Conservation (phyloP, 2,888 invertebrate species). For the Tachina grossa region DNA sequence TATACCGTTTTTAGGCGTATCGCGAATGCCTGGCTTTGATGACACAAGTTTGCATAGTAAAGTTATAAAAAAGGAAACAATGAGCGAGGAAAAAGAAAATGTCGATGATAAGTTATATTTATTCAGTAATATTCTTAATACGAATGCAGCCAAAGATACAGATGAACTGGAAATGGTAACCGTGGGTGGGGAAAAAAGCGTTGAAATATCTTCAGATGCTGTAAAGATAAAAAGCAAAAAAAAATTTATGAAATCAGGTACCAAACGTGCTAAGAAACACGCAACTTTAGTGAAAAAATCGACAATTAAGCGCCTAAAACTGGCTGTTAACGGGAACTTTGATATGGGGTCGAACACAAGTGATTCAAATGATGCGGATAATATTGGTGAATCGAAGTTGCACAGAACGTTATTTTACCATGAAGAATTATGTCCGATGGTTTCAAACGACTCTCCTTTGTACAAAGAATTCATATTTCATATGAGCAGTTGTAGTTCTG, state of each 20-base stretch:
- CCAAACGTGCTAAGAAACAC: constrained; percentile 19
- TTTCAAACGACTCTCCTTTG: constrained; percentile 43
- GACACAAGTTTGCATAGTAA: neutral
- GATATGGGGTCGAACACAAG: neutral
- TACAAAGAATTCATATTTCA: constrained; percentile 74
- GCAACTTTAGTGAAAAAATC: constrained; percentile 13
- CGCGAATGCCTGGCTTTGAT: constrained; percentile 56
- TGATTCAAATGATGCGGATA: constrained; percentile 20
- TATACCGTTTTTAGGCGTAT: constrained; percentile 79
- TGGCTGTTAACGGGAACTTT: neutral
- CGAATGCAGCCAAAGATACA: constrained; percentile 46
- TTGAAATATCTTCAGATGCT: constrained; percentile 6
- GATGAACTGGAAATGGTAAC: constrained; percentile 3
- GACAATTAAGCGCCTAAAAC: constrained; percentile 14
- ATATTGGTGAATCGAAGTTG: constrained; percentile 59
- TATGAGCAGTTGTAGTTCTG: constrained; percentile 77
- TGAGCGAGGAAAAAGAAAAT: constrained; percentile 56
- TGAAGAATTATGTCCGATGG: constrained; percentile 74
- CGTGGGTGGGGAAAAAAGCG: neutral
- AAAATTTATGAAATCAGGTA: neutral
- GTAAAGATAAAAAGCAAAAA: constrained; percentile 4
- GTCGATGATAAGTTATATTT: constrained; percentile 29
- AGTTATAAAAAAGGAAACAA: neutral
- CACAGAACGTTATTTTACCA: constrained; percentile 77
- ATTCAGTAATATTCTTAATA: neutral